Conservation (phyloP, 92 coral and sea anemone species). For the Isaurus tuberculatus region DNA sequence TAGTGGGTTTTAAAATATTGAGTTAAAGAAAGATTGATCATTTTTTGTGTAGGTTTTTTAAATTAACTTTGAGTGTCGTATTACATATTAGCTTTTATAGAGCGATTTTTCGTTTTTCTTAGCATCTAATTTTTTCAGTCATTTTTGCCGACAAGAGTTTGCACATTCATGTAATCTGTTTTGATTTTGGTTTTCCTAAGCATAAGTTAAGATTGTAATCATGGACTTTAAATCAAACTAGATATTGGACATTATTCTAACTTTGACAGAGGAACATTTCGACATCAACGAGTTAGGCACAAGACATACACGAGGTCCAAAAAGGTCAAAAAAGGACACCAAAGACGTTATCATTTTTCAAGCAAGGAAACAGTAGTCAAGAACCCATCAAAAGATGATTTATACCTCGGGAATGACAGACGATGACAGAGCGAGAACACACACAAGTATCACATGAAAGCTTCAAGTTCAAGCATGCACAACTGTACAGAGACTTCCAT, state of each 20-base stretch:
- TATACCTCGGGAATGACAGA: too few species aligned
- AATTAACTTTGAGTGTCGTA: constrained; percentile 9
- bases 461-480: neutral
- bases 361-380: constrained; percentile 8
- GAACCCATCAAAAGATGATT: neutral
- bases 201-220: neutral
- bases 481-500: neutral
- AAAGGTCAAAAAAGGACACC: neutral
- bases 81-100: neutral
- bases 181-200: neutral
- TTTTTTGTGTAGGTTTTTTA: neutral
- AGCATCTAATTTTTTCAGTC: neutral
- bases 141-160: neutral
- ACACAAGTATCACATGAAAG: neutral
- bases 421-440: constrained; percentile 7
- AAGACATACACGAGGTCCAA: neutral
- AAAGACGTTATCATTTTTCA: neutral
- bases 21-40: neutral
- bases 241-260: neutral
- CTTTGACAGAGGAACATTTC: neutral
- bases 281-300: neutral
- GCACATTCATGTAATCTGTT: neutral
- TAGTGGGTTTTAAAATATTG: constrained; percentile 18
- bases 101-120: neutral
- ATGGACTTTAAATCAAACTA: neutral